A percentile compares a stretch with the other conserved stretches of the same genome.
phyloP scores from a whole-genome alignment of 2,113 vertebrate genomes.

The Vulpes ferrilata region DNA sequence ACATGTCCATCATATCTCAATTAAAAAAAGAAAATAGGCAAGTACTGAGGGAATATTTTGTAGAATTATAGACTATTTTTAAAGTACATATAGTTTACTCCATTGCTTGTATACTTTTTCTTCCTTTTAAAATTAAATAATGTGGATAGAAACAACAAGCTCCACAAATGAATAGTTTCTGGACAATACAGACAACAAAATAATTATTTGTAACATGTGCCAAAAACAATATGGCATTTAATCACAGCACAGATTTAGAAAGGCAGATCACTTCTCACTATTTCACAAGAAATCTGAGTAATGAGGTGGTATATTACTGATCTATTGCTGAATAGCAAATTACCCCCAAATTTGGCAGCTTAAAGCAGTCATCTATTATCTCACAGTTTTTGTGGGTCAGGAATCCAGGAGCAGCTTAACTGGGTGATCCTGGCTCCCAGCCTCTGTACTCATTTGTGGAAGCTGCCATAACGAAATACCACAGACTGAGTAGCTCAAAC shows the following conservation, averaged over 20 bases:
- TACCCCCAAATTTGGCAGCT: neutral
- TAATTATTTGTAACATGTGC: neutral
- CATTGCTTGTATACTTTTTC: neutral
- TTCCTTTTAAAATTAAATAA: neutral
- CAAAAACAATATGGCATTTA: neutral
- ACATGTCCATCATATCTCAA: neutral
- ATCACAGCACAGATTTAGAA: slow-evolving; percentile 30
- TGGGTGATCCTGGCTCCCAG: neutral
- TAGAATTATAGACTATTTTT: neutral
- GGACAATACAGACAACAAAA: neutral
- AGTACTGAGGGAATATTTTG: neutral
- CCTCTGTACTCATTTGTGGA: neutral
- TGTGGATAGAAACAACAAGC: neutral
- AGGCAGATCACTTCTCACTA: neutral
- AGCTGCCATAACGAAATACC: neutral
- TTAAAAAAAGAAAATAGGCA: neutral
- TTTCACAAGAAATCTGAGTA: neutral
- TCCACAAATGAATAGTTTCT: neutral
- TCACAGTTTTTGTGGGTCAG: neutral
- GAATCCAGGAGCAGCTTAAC: neutral
- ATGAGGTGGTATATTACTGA: neutral
- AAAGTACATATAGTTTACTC: neutral
- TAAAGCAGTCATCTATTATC: neutral
- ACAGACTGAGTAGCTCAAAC: neutral
- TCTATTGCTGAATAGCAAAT: neutral